Evolutionary conservation across 2,888 invertebrate species (phyloP), one percentile per base, ranked within the genome.

Genomic region (Habroteleia sp.): DNA sequence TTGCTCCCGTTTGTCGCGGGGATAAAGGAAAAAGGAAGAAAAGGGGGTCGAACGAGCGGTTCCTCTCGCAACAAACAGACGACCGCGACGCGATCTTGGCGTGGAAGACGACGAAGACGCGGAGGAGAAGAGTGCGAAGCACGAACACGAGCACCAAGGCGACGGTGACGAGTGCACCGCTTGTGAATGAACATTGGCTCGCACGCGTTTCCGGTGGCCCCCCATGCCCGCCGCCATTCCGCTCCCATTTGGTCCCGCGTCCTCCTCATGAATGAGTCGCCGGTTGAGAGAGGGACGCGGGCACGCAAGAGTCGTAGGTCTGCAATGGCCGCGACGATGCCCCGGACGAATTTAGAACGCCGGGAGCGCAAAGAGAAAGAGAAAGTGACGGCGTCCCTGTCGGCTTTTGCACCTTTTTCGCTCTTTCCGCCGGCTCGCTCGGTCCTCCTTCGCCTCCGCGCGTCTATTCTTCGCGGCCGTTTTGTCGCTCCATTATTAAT

Each of bases 131-230:
- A 69, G 77, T 31, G 76, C 72, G 77, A 79, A 62, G 77, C 35
- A 77, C 72, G 77, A 79, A 62, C 77, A 79, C 41, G 74, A 77
- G 52, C 76, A 69, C 62, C 27, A 76, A 52, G 50, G 66, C 23
- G 65, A 33, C 63, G 74, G 77, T 66, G 78, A 80, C 77, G 80
- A 79, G 69, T 69, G 80, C 68, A 72, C 65, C 74, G 76, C 80
- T 87, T 84, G 87, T 88, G 88, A 88, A 88, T 88, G 88, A 88
- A 88, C 86, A 83, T 86, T 87, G 87, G 84, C 85, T 86, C 81
- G 86, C 82, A 79, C 78, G 83, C 85, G 82, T 88, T 88, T 88
- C 88, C 88, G 88, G 88, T 84, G 83, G 79, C 79, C 78, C 76
- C 79, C 56, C 69, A 31, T 44, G 39, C 63, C 71, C 68, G 14